A percentile compares a stretch with the other conserved stretches of the same genome.
These are phyloP conservation scores for Climacteris rufus DNA, from an alignment of 2,113 vertebrate genomes.

Conservation along the genomic window DNA sequence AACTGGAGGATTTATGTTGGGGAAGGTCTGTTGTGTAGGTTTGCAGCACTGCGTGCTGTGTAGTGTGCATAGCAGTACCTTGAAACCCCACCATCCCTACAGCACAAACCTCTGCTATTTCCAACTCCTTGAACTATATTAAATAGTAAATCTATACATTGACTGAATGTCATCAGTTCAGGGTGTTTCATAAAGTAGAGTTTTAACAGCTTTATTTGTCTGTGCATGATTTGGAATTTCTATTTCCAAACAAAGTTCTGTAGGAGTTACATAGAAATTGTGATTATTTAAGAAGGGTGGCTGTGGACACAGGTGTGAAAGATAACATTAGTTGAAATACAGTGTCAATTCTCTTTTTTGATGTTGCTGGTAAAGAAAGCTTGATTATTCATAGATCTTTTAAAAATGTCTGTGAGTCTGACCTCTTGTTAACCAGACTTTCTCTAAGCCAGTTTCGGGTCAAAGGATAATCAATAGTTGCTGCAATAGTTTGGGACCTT, in stretches of 20 bases:
- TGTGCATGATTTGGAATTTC: neutral
- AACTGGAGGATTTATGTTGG: neutral
- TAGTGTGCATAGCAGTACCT: neutral
- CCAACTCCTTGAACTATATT: neutral
- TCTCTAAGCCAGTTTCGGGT: neutral
- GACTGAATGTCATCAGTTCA: neutral
- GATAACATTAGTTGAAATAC: neutral
- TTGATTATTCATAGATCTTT: neutral
- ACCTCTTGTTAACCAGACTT: neutral
- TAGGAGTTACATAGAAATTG: neutral
- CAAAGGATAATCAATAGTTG: neutral
- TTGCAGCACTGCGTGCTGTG: neutral
- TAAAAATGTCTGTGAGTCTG: neutral
- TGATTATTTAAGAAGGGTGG: neutral
- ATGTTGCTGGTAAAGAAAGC: neutral
- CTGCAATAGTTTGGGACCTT: neutral
- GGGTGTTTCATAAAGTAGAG: neutral
- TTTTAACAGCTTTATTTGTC: neutral
- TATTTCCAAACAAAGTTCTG: neutral
- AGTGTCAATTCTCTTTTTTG: neutral
- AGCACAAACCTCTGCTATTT: neutral
- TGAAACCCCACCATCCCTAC: neutral
- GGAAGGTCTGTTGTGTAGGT: neutral
- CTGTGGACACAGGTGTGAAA: neutral
- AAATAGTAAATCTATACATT: neutral